phyloP scores from a whole-genome alignment of 2,888 invertebrate species.

The Parasteatoda lunata region DNA sequence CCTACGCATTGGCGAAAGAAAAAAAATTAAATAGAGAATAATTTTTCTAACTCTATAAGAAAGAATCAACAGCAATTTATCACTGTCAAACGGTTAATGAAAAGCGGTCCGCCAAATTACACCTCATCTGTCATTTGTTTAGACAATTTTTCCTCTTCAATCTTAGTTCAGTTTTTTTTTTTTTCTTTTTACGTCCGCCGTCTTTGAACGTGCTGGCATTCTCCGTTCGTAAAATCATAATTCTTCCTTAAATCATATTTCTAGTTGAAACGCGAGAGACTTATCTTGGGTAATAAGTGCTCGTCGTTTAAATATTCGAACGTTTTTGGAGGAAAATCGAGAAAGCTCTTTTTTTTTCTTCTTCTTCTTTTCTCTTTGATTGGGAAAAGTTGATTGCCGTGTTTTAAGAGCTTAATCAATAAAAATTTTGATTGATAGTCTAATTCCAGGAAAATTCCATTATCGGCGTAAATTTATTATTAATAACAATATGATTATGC shows the following conservation, averaged over 20 bases:
- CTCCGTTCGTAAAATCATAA: constrained; percentile 44
- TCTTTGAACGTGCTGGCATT: constrained; percentile 52
- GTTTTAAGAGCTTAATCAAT: too few relatives aligned
- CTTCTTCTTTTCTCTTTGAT: background rate
- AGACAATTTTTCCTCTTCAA: constrained; percentile 66
- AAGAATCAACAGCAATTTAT: constrained; percentile 68
- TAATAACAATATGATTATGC: too few relatives aligned
- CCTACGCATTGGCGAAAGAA: constrained; percentile 21
- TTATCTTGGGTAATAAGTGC: constrained; percentile 19
- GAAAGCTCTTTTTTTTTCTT: background rate
- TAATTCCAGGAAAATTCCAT: too few relatives aligned
- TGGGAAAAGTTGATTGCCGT: background rate
- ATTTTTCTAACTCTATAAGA: constrained; percentile 60
- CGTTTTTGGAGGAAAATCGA: background rate
- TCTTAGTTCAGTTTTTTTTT: constrained; percentile 38
- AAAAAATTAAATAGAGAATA: constrained; percentile 25
- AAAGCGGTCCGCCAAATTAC: constrained; percentile 67
- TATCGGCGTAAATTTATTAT: too few relatives aligned
- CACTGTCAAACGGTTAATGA: constrained; percentile 67
- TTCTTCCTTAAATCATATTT: constrained; percentile 20
- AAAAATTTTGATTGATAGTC: too few relatives aligned
- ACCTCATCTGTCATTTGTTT: constrained; percentile 68
- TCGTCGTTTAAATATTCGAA: constrained; percentile 29
- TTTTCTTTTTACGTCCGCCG: constrained; percentile 14
- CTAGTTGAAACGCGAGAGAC: constrained; percentile 22